These are phyloP conservation scores for Acrossocheilus fasciatus DNA, from an alignment of 2,797 vertebrate genomes.

Conservation along the genomic window DNA sequence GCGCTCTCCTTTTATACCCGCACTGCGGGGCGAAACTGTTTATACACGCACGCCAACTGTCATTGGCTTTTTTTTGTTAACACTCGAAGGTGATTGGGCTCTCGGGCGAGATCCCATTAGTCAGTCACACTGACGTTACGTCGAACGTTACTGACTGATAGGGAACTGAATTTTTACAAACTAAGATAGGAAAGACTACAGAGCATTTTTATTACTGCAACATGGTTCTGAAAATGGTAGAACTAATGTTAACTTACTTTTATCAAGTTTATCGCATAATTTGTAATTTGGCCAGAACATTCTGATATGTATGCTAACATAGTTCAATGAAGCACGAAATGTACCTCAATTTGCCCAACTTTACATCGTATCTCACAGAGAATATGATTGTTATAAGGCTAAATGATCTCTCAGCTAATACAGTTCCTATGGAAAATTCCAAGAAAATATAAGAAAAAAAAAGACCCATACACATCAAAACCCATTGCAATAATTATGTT, in stretches of 20 bases:
- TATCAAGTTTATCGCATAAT: neutral
- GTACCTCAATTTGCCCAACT: no score
- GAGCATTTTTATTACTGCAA: neutral
- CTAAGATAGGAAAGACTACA: no score
- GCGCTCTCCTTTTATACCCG: no score
- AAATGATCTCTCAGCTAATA: neutral
- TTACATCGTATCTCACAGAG: neutral
- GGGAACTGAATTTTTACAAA: no score
- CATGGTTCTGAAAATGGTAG: neutral
- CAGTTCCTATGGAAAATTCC: neutral
- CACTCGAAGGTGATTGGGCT: no score
- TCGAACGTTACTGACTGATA: no score
- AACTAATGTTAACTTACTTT: neutral
- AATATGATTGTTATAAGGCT: neutral
- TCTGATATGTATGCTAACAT: neutral
- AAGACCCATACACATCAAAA: neutral
- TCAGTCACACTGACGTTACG: no score
- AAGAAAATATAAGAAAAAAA: neutral
- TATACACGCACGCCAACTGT: no score
- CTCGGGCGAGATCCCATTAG: no score
- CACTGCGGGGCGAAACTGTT: no score
- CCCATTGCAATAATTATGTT: neutral
- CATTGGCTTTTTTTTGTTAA: no score
- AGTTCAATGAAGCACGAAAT: neutral
- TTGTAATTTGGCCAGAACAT: neutral